Base-by-base conservation (phyloP, 1,140 invertebrate genomes). In the Drosophila nigrodunni region DNA sequence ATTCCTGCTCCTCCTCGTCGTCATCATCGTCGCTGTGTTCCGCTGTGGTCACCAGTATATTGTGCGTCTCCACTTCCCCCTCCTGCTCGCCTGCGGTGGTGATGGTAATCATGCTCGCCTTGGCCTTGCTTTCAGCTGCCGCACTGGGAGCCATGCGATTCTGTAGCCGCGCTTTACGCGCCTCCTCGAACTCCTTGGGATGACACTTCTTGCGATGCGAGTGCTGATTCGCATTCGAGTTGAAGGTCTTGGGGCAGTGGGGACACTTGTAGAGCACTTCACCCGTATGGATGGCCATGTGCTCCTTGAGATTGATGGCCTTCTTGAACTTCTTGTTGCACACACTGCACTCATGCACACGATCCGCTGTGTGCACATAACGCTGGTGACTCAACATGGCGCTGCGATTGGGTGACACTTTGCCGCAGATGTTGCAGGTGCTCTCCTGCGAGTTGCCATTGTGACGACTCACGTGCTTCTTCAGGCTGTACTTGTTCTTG, bases 151-250 rank as follows among this genome's bases (percentile, higher is more conserved):
- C 83, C 70, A 85, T 89, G 7, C 85, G 65, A 4, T 73, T 71
- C 9, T 89, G 70, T 0, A 68, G 43, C 4, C 88, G 80, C 1
- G 85, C 80, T 43, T 79, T 72, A 21, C 89, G 78, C 8, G 79
- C 79, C 58, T 87, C 86, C 55, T 90, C 85, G 7, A 82, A 92
- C 74, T 92, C 91, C 60, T 91, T 88, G 41, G 86, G 91, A 83
- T 92, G 92, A 8, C 83, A 70, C 25, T 92, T 92, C 10, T 87
- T 88, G 5, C 89, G 83, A 61, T 92, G 92, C 2, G 91, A 85
- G 44, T 92, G 91, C 75, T 92, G 91, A 57, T 92, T 92, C 7
- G 90, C 90, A 70, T 91, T 92, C 15, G 88, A 92, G 39, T 92
- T 92, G 61, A 92, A 92, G 6, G 90, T 92, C 57, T 82, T 81